Evolutionary conservation across 2,888 invertebrate genomes (phyloP), one percentile per base, ranked within the genome.

Genomic region (Azorinus chamasolen): DNA sequence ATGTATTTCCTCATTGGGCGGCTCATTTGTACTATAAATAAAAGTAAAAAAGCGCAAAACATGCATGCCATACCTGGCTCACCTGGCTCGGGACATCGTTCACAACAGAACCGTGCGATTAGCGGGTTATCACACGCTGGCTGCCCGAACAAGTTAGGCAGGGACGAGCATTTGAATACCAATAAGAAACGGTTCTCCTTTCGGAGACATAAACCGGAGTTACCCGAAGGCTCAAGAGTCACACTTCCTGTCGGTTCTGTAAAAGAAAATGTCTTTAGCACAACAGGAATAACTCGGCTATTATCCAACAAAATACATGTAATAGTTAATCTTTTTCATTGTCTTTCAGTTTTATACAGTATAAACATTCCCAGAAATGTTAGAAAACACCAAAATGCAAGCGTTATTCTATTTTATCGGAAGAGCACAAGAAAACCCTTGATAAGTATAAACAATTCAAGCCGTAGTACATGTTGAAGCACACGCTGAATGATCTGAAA

Each of bases 51-150:
- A 32, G 32, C 32, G 5, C 4, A 32, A 32, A 32, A 32, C 32
- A 32, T 32, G 32, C 32, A 32, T 32, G 32, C 32, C 32, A 16
- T 61, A 76, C 76, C 57, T 46, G 32, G 25, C 2, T 62, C 25
- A 10, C 63, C 70, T 6, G 66, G 48, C n/a, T 57, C 22, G 2
- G 80, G 80, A 41, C 80, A 80, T 39, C 59, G 51, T 43, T 80
- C 73, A 43, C 80, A 80, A 43, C 80, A 80, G 32, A 70, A 77
- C 43, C 80, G 18, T 1, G 64, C 25, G 27, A 80, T 64, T 1
- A 80, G 59, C 1, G 69, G 57, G 51, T 70, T 80, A 43, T 80
- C 80, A 46, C 80, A 80, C 1, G 75, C 75, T 41, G 71, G 55
- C 14, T 10, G n/a, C 2, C 79, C 79, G 51, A 73, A 73, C 50